Percentiles rank a stretch among this genome's conserved stretches.
phyloP scores from a whole-genome alignment of 2,113 vertebrate genomes.

The Anhinga rufa region DNA sequence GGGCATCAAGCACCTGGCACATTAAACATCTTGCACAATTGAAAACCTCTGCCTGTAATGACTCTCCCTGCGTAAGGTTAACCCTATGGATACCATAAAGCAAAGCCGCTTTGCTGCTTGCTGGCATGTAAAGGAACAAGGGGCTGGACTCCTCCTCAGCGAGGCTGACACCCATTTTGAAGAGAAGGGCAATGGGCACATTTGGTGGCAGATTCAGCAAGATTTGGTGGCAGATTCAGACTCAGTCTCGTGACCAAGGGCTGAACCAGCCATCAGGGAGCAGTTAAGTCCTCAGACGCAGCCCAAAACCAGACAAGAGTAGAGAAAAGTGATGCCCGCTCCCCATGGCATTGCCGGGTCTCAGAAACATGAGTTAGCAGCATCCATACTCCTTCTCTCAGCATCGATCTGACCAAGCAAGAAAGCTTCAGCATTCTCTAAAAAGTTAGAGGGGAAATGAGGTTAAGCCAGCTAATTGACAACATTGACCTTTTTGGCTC shows the following conservation, averaged over 20 bases:
- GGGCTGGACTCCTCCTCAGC: background rate
- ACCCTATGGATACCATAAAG: background rate
- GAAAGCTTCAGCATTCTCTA: background rate
- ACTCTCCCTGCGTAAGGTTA: background rate
- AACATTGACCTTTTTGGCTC: constrained; percentile 45
- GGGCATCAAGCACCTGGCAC: background rate
- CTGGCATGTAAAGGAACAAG: background rate
- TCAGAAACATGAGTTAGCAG: background rate
- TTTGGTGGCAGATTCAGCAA: background rate
- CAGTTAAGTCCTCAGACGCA: background rate
- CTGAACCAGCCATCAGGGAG: background rate
- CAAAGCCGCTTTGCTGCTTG: background rate
- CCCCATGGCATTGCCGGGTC: rapidly evolving
- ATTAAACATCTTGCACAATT: background rate
- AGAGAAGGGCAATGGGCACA: background rate
- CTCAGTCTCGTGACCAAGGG: background rate
- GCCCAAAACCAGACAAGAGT: background rate
- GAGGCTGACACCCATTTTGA: background rate
- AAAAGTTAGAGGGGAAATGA: constrained; percentile 30
- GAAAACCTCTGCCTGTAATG: background rate
- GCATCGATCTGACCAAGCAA: background rate
- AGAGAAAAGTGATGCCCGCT: background rate
- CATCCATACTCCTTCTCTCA: background rate
- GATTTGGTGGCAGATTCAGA: background rate
- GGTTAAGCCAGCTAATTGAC: constrained; percentile 57